A percentile compares a stretch with the other conserved stretches of the same genome.
These are phyloP conservation scores for Scaptodrosophila lebanonensis DNA, from an alignment of 1,140 invertebrate species.

Conservation along the genomic window DNA sequence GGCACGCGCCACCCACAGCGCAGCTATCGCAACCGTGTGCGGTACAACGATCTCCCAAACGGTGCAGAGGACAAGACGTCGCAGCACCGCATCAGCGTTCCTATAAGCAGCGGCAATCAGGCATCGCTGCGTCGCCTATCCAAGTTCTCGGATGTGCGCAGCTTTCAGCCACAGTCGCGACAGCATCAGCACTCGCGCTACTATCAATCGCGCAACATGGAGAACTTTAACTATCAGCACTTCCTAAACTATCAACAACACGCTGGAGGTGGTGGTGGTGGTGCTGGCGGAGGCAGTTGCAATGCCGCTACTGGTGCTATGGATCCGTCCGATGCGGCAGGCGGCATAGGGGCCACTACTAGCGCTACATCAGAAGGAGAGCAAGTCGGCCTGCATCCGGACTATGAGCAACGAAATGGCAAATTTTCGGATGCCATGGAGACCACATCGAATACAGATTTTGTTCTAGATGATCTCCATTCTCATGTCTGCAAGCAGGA, in stretches of 20 bases:
- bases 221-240: conserved; percentile 26
- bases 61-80: not conserved
- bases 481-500: conserved; percentile 12
- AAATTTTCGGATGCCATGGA: no score
- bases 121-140: conserved; percentile 1
- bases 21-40: conserved; percentile 42
- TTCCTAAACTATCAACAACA: not conserved
- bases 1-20: conserved; percentile 26
- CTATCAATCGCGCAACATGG: conserved; percentile 48
- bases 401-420: conserved; percentile 28
- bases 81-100: not conserved
- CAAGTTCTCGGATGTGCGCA: conserved; percentile 6
- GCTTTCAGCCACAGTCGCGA: conserved; percentile 3
- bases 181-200: conserved; percentile 32
- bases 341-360: conserved; percentile 11
- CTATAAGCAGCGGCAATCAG: not conserved
- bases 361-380: conserved; percentile 41
- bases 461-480: conserved; percentile 46
- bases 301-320: not conserved
- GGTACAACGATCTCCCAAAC: conserved; percentile 15
- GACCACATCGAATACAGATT: no score
- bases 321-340: no score
- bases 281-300: not conserved
- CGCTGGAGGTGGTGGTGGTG: not conserved
- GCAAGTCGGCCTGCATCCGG: conserved; percentile 18